phyloP scores from a whole-genome alignment of 2,113 vertebrate genomes.

The Psilopsiagon aurifrons region DNA sequence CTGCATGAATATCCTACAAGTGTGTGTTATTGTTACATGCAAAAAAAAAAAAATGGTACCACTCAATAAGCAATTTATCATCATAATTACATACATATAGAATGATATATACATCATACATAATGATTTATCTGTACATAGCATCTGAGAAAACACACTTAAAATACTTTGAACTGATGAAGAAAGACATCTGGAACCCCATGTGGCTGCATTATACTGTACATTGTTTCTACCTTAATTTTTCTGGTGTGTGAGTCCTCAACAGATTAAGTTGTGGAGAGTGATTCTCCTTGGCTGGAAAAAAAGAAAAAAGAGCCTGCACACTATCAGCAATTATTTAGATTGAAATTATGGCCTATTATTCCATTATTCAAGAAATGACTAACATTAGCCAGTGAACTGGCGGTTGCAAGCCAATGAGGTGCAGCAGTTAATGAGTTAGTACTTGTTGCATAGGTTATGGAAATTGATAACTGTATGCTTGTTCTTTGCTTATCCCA shows the following conservation, averaged over 20 bases:
- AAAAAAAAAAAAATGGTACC: background rate
- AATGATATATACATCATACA: background rate
- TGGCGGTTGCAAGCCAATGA: background rate
- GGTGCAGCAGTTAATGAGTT: background rate
- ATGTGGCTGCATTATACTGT: background rate
- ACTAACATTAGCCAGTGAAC: background rate
- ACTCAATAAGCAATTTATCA: background rate
- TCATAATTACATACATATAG: background rate
- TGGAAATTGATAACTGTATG: fast-evolving
- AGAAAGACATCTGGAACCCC: conserved; percentile 7
- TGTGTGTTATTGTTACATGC: background rate
- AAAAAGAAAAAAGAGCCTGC: background rate
- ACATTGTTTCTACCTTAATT: conserved; percentile 6
- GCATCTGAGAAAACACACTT: conserved; percentile 14
- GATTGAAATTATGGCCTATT: background rate
- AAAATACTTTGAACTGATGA: background rate
- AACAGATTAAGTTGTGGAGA: background rate
- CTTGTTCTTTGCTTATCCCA: background rate
- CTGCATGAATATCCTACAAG: background rate
- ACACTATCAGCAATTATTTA: background rate
- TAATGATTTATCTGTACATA: background rate
- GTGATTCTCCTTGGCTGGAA: background rate
- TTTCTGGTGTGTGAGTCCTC: background rate
- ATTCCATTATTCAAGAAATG: background rate
- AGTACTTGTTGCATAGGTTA: background rate